A percentile compares a stretch with the other conserved stretches of the same genome.
Evolutionary conservation across 2,797 vertebrate genomes (phyloP).

Genomic region (Ibycter americanus): DNA sequence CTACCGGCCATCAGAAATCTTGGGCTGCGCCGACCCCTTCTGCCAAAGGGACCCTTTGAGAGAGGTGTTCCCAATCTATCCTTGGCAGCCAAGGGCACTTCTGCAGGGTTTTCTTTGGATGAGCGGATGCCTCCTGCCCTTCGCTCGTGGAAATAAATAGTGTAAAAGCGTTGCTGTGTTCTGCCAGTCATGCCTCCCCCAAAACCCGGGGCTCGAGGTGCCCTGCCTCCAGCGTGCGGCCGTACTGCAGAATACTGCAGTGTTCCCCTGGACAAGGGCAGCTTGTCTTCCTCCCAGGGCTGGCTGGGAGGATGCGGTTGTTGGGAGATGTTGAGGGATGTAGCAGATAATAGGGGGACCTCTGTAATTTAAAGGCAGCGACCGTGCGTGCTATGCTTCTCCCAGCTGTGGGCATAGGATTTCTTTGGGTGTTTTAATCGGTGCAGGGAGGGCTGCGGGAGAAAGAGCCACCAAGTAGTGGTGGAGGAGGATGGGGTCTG

Average conservation of each 20-base stretch:
- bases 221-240: background rate
- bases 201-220: background rate
- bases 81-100: constrained; percentile 1
- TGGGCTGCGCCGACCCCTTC: background rate
- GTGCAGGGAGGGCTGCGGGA: background rate
- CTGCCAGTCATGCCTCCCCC: background rate
- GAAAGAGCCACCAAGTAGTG: background rate
- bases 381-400: background rate
- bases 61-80: background rate
- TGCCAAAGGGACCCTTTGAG: background rate
- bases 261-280: constrained; percentile 31
- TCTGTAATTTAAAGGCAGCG: background rate
- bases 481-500: background rate
- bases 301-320: background rate
- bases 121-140: background rate
- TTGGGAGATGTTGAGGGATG: background rate
- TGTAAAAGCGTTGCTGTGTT: background rate
- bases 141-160: background rate
- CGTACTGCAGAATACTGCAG: constrained; percentile 40
- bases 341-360: background rate
- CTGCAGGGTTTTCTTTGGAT: background rate
- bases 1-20: background rate
- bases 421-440: background rate
- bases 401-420: background rate
- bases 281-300: background rate